Base-by-base conservation (phyloP, 2,888 invertebrate species). In the Nomada lathburiana region DNA sequence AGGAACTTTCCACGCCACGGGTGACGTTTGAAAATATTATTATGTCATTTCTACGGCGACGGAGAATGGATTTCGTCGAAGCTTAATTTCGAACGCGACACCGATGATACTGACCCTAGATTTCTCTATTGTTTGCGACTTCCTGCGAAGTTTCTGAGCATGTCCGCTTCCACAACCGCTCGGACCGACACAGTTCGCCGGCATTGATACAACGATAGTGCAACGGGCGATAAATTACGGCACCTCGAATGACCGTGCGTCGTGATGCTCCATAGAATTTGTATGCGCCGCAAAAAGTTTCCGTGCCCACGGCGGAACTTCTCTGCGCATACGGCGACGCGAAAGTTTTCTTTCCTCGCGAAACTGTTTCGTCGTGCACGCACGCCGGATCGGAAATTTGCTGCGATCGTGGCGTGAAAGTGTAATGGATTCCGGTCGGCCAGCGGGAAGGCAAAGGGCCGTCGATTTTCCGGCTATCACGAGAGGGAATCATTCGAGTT, bases 191-290 rank as follows among this genome's bases (percentile, higher is more conserved):
- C 16, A 47, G 3, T 13, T 47, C 47, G 10, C 47, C 7, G 36
- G 36, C 36, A 36, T 10, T 47, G 16, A 47, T 13, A 2, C 47
- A 13, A 47, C 16, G 47, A 13, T 47, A 10, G 13, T 16, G 10
- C 1, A 47, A 47, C 10, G 47, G 16, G 47, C 47, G 1, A 16
- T 47, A 47, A 47, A 47, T 47, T 47, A 47, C 1, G 47, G 16
- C 1, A 16, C 13, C 16, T 16, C 47, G 47, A 16, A 13, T 3
- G 16, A 47, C 47, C 4, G 47, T 20, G 57, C 50, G 20, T 55
- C 76, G 18, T 75, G 75, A 77, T 60, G 20, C 64, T 20, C 18
- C 57, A 29, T 55, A 60, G 26, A 52, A 52, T 65, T 26, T 62
- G 3, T 5, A 26, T 13, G 11, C 26, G 29, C 65, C 64, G 23